Percentiles rank a stretch among this genome's conserved stretches.
Conservation (phyloP, 2,113 vertebrate species). For the Dunckerocampus dactyliophorus region DNA sequence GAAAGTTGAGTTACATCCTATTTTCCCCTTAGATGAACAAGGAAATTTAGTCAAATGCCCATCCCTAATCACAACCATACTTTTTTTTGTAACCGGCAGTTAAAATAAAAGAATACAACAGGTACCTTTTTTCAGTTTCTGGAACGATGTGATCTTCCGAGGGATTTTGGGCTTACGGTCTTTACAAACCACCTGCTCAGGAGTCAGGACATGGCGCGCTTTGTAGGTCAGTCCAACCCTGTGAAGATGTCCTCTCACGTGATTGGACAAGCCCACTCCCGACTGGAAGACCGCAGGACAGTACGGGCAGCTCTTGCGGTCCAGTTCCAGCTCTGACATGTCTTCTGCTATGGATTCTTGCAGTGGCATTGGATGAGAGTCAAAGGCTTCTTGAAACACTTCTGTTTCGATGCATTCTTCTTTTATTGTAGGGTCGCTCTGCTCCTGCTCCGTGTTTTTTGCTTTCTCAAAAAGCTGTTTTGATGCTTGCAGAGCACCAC, state of each 20-base stretch:
- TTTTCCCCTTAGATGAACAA: too few relatives aligned
- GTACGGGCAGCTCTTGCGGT: slow-evolving; percentile 87
- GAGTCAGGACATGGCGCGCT: slow-evolving; percentile 86
- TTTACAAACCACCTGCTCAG: slow-evolving; percentile 87
- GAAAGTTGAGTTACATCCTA: too few relatives aligned
- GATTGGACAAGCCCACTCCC: slow-evolving; percentile 91
- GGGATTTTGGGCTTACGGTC: slow-evolving; percentile 89
- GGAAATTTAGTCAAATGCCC: too few relatives aligned
- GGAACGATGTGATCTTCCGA: slow-evolving; percentile 80
- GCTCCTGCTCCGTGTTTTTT: slow-evolving; percentile 53
- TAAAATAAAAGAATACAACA: neutral
- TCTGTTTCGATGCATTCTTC: slow-evolving; percentile 68
- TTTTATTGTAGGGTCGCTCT: slow-evolving; percentile 55
- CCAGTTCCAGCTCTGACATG: slow-evolving; percentile 62
- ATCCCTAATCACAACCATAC: too few relatives aligned
- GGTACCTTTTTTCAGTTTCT: slow-evolving; percentile 88
- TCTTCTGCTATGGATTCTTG: slow-evolving; percentile 46
- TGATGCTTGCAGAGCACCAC: slow-evolving; percentile 62
- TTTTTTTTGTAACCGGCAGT: too few relatives aligned
- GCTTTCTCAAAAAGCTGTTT: slow-evolving; percentile 65
- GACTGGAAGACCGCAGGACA: slow-evolving; percentile 93
- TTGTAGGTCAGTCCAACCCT: slow-evolving; percentile 89
- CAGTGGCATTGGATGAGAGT: slow-evolving; percentile 46
- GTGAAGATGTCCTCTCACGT: slow-evolving; percentile 90
- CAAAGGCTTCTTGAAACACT: slow-evolving; percentile 55